These are phyloP conservation scores for Conchocele bisecta DNA, from an alignment of 2,888 invertebrate species.

Conservation along the genomic window DNA sequence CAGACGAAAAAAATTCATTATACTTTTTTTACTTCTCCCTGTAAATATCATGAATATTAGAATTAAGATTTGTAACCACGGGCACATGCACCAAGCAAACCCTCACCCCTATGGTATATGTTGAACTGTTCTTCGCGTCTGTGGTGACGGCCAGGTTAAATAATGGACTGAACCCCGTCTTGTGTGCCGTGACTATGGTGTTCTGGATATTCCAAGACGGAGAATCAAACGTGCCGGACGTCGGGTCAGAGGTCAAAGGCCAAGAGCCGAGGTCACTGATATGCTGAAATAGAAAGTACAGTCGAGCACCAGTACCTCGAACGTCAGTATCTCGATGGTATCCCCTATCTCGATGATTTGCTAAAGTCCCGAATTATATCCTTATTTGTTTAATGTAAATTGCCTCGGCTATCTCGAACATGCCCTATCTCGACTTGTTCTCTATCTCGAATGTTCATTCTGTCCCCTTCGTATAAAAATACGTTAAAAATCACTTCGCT, in stretches of 20 bases:
- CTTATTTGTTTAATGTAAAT: too few species aligned
- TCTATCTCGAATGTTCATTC: background rate
- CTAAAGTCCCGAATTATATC: too few species aligned
- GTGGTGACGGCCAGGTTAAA: conserved; percentile 66
- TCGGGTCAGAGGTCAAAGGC: conserved; percentile 64
- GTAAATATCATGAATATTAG: too few species aligned
- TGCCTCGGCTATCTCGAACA: background rate
- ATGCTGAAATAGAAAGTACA: conserved; percentile 61
- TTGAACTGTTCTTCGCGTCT: conserved; percentile 72
- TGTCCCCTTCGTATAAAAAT: too few species aligned
- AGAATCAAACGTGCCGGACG: conserved; percentile 62
- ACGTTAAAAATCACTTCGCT: too few species aligned
- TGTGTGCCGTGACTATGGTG: conserved; percentile 57
- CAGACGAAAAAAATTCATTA: too few species aligned
- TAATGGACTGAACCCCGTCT: conserved; percentile 54
- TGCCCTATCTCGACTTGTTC: background rate
- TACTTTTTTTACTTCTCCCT: too few species aligned
- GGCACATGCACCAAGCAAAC: too few species aligned
- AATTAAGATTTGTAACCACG: too few species aligned
- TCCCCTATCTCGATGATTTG: too few species aligned
- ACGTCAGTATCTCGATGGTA: too few species aligned
- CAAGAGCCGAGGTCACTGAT: conserved; percentile 73
- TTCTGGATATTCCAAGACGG: conserved; percentile 67
- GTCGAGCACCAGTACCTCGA: too few species aligned
- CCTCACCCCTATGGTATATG: conserved; percentile 67